phyloP scores from a whole-genome alignment of 2,797 vertebrate genomes.

The Simalia tracyae region DNA sequence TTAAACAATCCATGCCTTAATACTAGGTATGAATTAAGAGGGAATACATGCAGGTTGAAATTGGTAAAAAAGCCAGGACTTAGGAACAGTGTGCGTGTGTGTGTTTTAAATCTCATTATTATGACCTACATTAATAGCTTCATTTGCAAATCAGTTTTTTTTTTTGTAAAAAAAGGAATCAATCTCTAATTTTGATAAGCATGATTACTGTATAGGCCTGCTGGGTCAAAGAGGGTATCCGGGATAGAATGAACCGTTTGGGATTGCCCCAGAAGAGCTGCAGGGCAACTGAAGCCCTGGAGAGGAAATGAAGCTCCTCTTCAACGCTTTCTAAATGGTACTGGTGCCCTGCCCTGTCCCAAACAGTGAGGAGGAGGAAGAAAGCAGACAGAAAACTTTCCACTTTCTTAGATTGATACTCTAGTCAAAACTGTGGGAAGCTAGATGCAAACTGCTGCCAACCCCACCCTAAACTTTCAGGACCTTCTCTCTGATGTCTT shows the following conservation, averaged over 20 bases:
- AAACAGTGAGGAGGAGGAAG: no score
- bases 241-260: no score
- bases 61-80: not conserved
- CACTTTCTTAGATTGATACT: not conserved
- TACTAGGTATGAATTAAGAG: no score
- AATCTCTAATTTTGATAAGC: not conserved
- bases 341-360: no score
- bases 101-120: no score
- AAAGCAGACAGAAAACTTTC: not conserved
- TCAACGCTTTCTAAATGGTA: not conserved
- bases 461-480: no score
- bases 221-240: not conserved
- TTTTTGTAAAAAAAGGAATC: not conserved
- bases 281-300: not conserved
- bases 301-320: not conserved
- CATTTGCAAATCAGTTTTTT: no score
- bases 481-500: no score
- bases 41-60: not conserved
- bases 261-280: not conserved
- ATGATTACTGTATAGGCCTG: not conserved
- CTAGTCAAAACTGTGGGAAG: no score
- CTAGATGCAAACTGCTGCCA: not conserved
- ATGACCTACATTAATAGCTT: no score
- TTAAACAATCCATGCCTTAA: no score
- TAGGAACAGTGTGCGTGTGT: no score